Base-by-base conservation (phyloP, 2,888 invertebrate genomes). In the Empis livida region DNA sequence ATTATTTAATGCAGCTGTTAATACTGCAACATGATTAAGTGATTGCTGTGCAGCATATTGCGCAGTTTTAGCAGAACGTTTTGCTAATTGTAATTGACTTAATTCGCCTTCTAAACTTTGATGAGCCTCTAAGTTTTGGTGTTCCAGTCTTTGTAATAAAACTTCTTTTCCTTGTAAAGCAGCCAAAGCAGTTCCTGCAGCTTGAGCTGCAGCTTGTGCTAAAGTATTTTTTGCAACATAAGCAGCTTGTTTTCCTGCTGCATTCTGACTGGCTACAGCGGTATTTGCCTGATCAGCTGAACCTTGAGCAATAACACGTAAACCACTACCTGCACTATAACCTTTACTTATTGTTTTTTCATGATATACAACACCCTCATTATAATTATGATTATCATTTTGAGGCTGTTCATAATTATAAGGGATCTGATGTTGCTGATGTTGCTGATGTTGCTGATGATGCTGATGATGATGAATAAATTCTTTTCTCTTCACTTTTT, bases 181-280 rank as follows among this genome's bases (percentile, higher is more conserved):
- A 1, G 79, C 79, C 30, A 78, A 76, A 0, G 79, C 80, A 1
- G 79, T 80, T n/a, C 76, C 76, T 0, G 79, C 78, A 5, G 84
- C 77, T 58, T 84, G 79, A 0, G 80, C 79, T 0, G 86, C 85
- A 0, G 83, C 78, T 61, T 85, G 84, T 0, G 85, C 85, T 37
- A 86, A 60, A 0, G 82, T 82, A 57, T 81, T 85, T 68, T 85
- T 84, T 0, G 85, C 86, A 6, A 82, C 79, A 59, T 81, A 86
- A 1, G 85, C 84, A 0, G 85, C 86, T 62, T 86, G 86, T 49
- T 81, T 79, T 1, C 80, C 86, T 1, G 85, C 85, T 0, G 81
- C 79, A 43, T 80, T 79, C 61, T 86, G 86, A 58, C 80, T 84
- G n/a, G 73, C 73, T 10, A 78, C 74, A 11, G 84, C 84, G 40